Evolutionary conservation across 2,797 vertebrate species (phyloP).

Genomic region (Clarias platycephalus): DNA sequence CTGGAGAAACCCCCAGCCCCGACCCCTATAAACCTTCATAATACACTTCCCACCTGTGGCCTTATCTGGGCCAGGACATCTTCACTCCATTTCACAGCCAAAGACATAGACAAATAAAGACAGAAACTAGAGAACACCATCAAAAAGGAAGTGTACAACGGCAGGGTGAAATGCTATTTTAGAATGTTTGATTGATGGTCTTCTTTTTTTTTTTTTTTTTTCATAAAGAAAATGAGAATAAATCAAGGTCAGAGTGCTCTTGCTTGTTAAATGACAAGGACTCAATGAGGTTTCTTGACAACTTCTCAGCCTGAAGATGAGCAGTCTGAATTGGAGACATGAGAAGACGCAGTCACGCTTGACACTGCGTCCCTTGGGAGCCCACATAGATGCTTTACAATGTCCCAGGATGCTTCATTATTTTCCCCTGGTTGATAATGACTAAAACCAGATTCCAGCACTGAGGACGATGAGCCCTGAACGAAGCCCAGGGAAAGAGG

Average conservation of each 20-base stretch:
- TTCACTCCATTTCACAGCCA: slow-evolving; percentile 61
- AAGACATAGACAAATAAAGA: slow-evolving; percentile 40
- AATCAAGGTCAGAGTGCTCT: slow-evolving; percentile 13
- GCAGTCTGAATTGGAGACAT: slow-evolving; percentile 49
- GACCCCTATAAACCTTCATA: slow-evolving; percentile 73
- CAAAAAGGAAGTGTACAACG: slow-evolving; percentile 7
- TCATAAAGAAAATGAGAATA: slow-evolving; percentile 24
- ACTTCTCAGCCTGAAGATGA: background rate
- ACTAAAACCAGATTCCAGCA: slow-evolving; percentile 48
- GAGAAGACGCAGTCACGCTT: slow-evolving; percentile 60
- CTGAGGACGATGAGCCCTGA: slow-evolving; percentile 59
- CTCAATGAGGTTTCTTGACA: slow-evolving; percentile 14
- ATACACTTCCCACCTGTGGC: slow-evolving; percentile 74
- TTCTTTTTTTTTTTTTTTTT: slow-evolving; percentile 10
- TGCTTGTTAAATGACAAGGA: slow-evolving; percentile 6
- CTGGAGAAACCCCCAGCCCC: slow-evolving; percentile 65
- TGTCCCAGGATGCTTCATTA: slow-evolving; percentile 58
- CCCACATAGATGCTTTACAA: slow-evolving; percentile 46
- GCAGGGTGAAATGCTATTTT: slow-evolving; percentile 47
- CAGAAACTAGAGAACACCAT: slow-evolving; percentile 29
- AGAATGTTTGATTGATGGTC: slow-evolving; percentile 46
- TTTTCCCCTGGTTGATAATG: slow-evolving; percentile 49
- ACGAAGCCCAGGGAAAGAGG: slow-evolving; percentile 51
- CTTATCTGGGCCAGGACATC: slow-evolving; percentile 65
- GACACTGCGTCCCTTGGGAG: slow-evolving; percentile 40